phyloP scores from a whole-genome alignment of 2,888 invertebrate species.

The Calliphora vomitoria region DNA sequence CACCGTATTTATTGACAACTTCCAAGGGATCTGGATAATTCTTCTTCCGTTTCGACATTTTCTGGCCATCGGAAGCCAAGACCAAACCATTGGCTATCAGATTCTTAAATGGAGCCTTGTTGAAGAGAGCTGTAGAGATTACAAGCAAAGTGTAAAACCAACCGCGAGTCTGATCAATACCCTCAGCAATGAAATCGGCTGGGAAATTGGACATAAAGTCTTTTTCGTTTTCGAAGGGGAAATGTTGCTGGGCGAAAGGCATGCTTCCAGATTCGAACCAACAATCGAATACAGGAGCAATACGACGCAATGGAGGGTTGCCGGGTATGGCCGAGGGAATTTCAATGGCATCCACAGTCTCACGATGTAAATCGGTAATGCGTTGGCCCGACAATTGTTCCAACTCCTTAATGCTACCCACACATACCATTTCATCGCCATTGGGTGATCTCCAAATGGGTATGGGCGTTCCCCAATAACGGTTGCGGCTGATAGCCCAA shows the following conservation, averaged over 20 bases:
- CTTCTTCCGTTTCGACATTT: slow-evolving; percentile 99
- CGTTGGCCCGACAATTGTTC: slow-evolving; percentile 92
- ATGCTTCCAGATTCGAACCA: slow-evolving; percentile 99
- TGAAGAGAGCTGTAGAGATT: slow-evolving; percentile 97
- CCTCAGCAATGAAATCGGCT: slow-evolving; percentile 99
- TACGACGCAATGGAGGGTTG: slow-evolving; percentile 92
- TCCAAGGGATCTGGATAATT: slow-evolving; percentile 99
- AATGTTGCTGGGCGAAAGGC: slow-evolving; percentile 99
- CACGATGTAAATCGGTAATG: slow-evolving; percentile 96
- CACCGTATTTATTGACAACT: slow-evolving; percentile 96
- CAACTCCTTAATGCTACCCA: slow-evolving; percentile 97
- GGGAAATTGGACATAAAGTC: slow-evolving; percentile 96
- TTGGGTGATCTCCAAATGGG: slow-evolving; percentile 98
- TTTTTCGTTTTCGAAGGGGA: slow-evolving; percentile 96
- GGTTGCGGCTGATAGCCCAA: slow-evolving; percentile 98
- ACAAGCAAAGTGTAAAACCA: slow-evolving; percentile 99
- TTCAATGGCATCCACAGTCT: slow-evolving; percentile 95
- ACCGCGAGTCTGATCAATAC: slow-evolving; percentile 98
- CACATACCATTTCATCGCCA: slow-evolving; percentile 96
- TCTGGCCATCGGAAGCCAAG: slow-evolving; percentile 98
- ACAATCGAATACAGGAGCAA: slow-evolving; percentile 99
- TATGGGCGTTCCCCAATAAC: slow-evolving; percentile 99
- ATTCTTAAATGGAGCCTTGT: slow-evolving; percentile 98
- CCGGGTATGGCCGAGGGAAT: slow-evolving; percentile 95
- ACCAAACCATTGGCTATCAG: slow-evolving; percentile 98